phyloP scores from a whole-genome alignment of 2,113 vertebrate genomes.

The Steatornis caripensis region DNA sequence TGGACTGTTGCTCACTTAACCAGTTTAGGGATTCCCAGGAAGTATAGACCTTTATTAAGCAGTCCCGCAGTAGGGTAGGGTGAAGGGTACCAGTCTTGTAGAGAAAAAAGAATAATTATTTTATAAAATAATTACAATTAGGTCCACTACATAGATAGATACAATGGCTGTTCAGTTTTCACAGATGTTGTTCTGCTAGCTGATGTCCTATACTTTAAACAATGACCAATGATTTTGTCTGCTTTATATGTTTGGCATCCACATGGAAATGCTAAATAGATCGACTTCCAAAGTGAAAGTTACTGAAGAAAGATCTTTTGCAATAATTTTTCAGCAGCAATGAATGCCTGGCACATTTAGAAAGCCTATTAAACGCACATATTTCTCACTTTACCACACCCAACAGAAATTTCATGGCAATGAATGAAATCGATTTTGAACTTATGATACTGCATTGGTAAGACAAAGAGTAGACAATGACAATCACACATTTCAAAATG shows the following conservation, averaged over 20 bases:
- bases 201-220: background rate
- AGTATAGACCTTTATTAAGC: background rate
- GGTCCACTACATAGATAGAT: background rate
- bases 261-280: background rate
- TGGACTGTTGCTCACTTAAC: background rate
- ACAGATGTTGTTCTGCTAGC: background rate
- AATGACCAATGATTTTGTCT: background rate
- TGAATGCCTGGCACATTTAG: background rate
- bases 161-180: background rate
- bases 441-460: background rate
- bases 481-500: background rate
- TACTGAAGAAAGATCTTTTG: constrained; percentile 13
- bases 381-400: background rate
- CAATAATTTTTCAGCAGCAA: background rate
- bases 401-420: background rate
- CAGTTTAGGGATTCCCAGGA: background rate
- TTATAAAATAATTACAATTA: background rate
- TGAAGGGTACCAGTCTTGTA: background rate
- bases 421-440: background rate
- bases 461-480: background rate
- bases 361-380: background rate
- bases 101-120: background rate
- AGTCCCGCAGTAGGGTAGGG: background rate
- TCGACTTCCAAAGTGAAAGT: constrained; percentile 1
- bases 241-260: background rate